Percentiles rank a stretch among this genome's conserved stretches.
Conservation (phyloP, 2,888 invertebrate species). For the Thymelicus sylvestris region DNA sequence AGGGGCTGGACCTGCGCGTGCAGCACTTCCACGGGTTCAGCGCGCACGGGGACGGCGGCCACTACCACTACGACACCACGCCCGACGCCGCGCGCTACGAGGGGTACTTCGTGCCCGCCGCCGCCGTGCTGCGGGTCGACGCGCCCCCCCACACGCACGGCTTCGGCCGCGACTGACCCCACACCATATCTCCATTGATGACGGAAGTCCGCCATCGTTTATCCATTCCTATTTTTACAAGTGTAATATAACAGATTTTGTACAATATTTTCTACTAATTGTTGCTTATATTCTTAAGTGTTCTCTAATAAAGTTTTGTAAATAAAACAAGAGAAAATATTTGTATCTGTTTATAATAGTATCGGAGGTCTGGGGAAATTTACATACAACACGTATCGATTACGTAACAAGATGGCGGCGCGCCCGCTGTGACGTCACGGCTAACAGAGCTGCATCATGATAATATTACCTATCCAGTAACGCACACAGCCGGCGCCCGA, state of each 20-base stretch:
- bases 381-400: conserved; percentile 12
- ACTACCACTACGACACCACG: conserved; percentile 98
- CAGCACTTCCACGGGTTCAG: conserved; percentile 98
- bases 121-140: conserved; percentile 90
- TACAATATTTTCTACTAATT: no score
- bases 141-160: conserved; percentile 87
- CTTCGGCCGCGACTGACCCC: conserved; percentile 91
- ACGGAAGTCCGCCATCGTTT: no score
- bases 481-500: no score
- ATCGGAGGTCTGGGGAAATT: conserved; percentile 20
- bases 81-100: conserved; percentile 95
- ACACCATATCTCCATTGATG: no score
- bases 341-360: conserved; percentile 14
- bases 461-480: no score
- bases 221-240: no score
- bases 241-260: no score
- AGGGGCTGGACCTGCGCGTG: conserved; percentile 95
- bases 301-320: background rate
- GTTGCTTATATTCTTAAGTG: no score
- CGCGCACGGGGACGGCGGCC: conserved; percentile 93
- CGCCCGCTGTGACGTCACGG: background rate
- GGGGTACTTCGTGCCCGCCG: conserved; percentile 94
- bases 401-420: conserved; percentile 16
- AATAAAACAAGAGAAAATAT: conserved; percentile 12
- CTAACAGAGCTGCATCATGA: no score